Base-by-base conservation (phyloP, 2,888 invertebrate species). In the Suillia variegata region DNA sequence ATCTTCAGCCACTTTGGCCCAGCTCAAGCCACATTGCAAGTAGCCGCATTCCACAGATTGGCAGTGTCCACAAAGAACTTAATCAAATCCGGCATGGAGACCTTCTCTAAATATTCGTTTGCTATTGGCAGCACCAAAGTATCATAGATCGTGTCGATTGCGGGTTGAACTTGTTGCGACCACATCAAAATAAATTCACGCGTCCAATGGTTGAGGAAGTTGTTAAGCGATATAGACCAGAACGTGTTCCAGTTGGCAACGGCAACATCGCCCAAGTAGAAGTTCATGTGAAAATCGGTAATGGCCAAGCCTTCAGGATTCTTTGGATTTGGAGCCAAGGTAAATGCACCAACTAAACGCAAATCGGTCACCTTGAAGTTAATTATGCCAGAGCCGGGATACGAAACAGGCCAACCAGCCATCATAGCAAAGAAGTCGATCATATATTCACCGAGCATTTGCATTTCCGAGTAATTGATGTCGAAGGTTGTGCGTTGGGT, bases 221-320 rank as follows among this genome's bases (percentile, higher is more conserved):
- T 67, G 56, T 79, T 78, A 10, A 60, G 47, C 1, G 70, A 57
- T 17, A 71, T 71, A 50, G 67, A 64, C 74, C 64, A 73, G 21
- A 71, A 5, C 0, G 57, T 49, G 51, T 79, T 69, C 67, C 75
- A 69, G 57, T 69, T 68, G 24, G 69, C 64, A 8, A 66, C 56
- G 6, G 54, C 38, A 1, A 70, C 56, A 38, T 67, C 69, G 1
- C 63, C 73, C 47, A 78, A 18, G 33, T 70, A 74, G 34, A 71
- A 65, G 2, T 67, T 59, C 26, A 69, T 51, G 22, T 71, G 59
- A 13, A 69, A 56, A 15, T 75, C 63, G 1, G 64, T 61, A 1
- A 77, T 49, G 12, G 61, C 59, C 10, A 77, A 55, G 17, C 73
- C 75, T 12, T 54, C 38, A 18, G 65, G 38, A 55, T 55, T 48